A percentile compares a stretch with the other conserved stretches of the same genome.
Conservation (phyloP, 37 sponge, comb jelly and placozoan species). For the Mnemiopsis leidyi region DNA sequence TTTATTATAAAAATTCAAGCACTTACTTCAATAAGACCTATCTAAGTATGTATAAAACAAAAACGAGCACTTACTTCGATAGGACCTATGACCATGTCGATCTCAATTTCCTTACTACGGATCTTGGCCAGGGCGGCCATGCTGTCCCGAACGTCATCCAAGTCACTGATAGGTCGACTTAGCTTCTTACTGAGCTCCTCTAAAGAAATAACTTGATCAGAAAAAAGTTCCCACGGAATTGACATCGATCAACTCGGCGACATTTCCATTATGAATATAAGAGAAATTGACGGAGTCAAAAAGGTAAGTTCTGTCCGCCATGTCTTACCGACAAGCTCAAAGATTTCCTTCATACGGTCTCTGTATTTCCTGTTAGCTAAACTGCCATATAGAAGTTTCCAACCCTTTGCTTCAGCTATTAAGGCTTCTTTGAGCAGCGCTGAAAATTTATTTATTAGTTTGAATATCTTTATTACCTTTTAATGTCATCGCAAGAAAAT, state of each 20-base stretch:
- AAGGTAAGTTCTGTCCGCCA: too few species aligned
- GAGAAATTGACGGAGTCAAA: too few species aligned
- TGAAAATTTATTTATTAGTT: background rate
- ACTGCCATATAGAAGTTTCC: slow-evolving; percentile 85
- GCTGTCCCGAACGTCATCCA: slow-evolving; percentile 87
- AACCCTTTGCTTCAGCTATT: slow-evolving; percentile 87
- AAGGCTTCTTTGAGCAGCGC: slow-evolving; percentile 89
- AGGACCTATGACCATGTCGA: slow-evolving; percentile 84
- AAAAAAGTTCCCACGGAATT: too few species aligned
- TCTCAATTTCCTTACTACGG: slow-evolving; percentile 78
- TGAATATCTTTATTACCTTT: too few species aligned
- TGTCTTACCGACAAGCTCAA: slow-evolving; percentile 47
- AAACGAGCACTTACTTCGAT: slow-evolving; percentile 83
- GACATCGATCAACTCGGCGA: too few species aligned
- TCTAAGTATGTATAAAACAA: too few species aligned
- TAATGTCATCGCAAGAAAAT: too few species aligned
- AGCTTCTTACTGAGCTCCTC: slow-evolving; percentile 82
- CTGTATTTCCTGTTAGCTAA: slow-evolving; percentile 60
- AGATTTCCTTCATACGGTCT: slow-evolving; percentile 59
- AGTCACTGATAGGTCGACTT: slow-evolving; percentile 78
- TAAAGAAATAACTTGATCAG: too few species aligned
- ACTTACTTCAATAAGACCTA: too few species aligned
- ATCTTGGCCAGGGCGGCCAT: slow-evolving; percentile 85
- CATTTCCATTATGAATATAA: too few species aligned
- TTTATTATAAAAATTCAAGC: too few species aligned